Evolutionary conservation across 1,140 invertebrate species (phyloP).

Genomic region (Anthonomus grandis): DNA sequence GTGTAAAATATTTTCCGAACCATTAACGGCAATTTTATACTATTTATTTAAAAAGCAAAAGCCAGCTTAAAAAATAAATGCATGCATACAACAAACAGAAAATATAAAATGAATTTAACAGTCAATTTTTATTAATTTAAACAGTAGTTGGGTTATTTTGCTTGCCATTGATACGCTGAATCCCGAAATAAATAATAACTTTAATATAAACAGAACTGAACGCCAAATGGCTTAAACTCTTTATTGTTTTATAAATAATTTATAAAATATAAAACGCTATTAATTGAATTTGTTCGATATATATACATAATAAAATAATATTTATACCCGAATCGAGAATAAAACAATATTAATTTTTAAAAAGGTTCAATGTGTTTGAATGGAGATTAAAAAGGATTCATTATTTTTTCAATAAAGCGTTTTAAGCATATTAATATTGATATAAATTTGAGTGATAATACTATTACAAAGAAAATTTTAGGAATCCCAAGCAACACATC

Average conservation of each 20-base stretch:
- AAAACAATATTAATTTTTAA: too few species aligned
- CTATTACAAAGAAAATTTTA: too few species aligned
- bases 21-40: too few species aligned
- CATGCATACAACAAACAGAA: slow-evolving; percentile 1
- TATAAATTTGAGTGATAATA: too few species aligned
- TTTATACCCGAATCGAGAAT: too few species aligned
- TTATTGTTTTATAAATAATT: slow-evolving; percentile 23
- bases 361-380: too few species aligned
- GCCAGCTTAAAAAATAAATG: slow-evolving; percentile 7
- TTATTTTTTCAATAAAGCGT: too few species aligned
- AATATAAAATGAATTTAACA: slow-evolving; percentile 10
- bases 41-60: not conserved
- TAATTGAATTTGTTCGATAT: slow-evolving; percentile 19
- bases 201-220: slow-evolving; percentile 9
- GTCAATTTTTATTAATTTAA: slow-evolving; percentile 13
- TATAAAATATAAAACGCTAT: slow-evolving; percentile 15
- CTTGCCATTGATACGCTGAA: slow-evolving; percentile 4
- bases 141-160: not conserved
- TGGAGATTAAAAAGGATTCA: too few species aligned
- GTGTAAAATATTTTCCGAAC: too few species aligned
- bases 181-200: slow-evolving; percentile 12
- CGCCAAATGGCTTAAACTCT: slow-evolving; percentile 1
- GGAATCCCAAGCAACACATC: too few species aligned
- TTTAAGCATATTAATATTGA: too few species aligned
- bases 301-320: slow-evolving; percentile 13